Base-by-base conservation (phyloP, 2,888 invertebrate genomes). In the Ernsta delagoae region DNA sequence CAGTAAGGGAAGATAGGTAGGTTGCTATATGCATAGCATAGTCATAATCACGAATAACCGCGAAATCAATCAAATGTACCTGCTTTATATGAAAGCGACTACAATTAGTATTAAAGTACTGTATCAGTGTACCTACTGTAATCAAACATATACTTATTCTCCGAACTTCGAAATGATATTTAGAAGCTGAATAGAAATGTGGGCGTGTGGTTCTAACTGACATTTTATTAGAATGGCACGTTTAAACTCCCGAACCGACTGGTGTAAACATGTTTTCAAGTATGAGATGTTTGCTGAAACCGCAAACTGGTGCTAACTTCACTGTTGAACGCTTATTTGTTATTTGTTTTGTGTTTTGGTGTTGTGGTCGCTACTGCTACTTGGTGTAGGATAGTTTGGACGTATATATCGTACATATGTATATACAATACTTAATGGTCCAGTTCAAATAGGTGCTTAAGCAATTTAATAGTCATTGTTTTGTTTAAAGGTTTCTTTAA, bases 251-350 rank as follows among this genome's bases (percentile, higher is more conserved):
- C 67, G 57, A 75, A 72, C 59, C 12, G 56, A n/a, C 62, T 41
- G 16, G 11, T 41, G 72, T 71, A 72, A 73, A 75, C 73, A 73
- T 72, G 75, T 72, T 75, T 74, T 73, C 74, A 73, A 71, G 70
- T 74, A 59, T 69, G 69, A 69, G 62, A 68, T 68, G 68, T 68
- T 68, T 68, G 62, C 48, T 57, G 68, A 68, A 68, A 56, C 67
- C 67, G 61, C 67, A 67, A 67, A 68, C 68, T 62, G 57, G 48
- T 48, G 57, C 62, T 59, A 68, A 68, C 68, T 62, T 68, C 62
- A 12, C 36, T 50, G 61, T 61, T 48, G 41, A 62, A 57, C 57
- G 45, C 56, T 54, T 57, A 68, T 62, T 62, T 62, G 62, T 57
- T 68, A 62, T 68, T 68, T 68, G 68, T 59, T 68, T 31, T 62